Evolutionary conservation across 2,888 invertebrate genomes (phyloP), one percentile per base, ranked within the genome.

Genomic region (Sesia apiformis): DNA sequence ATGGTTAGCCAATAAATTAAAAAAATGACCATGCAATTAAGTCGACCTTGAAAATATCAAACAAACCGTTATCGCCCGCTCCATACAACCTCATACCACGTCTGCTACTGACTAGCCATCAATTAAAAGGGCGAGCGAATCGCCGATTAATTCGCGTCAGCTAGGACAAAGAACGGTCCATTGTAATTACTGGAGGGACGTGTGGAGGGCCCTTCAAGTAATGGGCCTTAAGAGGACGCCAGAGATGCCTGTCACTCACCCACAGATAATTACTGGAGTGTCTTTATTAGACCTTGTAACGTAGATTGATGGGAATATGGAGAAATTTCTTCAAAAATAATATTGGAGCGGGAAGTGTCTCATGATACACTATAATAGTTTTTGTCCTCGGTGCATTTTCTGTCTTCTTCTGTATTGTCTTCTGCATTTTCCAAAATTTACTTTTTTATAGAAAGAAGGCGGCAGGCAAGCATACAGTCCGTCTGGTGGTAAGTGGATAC

Each of bases 71-170:
- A 23, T 23, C 23, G 23, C 23, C 23, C 23, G 23, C 23, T 23
- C 23, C 23, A 23, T 23, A 23, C 23, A 23, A 23, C 23, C 23
- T 23, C 23, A 23, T 23, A 23, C 23, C 23, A 3, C 40, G 49
- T 39, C 52, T 55, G 55, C 52, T 49, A 49, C 7, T 43, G 52
- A 55, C 55, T 59, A 49, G 54, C 53, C 60, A 63, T 65, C 61
- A 67, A 63, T 67, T 65, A 67, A 57, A 23, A 62, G 61, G 58
- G 58, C 57, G 61, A 59, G 57, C 68, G 68, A 74, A 73, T 73
- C 72, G 71, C 75, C 81, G 75, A 82, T 82, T 82, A 82, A 79
- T 79, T 72, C 69, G 60, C 67, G 74, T 76, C 77, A 70, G 55
- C 53, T 56, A 60, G 66, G 65, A 75, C 75, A 74, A 78, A 76